These are phyloP conservation scores for Tiliacea aurago DNA, from an alignment of 2,888 invertebrate genomes.

Conservation along the genomic window DNA sequence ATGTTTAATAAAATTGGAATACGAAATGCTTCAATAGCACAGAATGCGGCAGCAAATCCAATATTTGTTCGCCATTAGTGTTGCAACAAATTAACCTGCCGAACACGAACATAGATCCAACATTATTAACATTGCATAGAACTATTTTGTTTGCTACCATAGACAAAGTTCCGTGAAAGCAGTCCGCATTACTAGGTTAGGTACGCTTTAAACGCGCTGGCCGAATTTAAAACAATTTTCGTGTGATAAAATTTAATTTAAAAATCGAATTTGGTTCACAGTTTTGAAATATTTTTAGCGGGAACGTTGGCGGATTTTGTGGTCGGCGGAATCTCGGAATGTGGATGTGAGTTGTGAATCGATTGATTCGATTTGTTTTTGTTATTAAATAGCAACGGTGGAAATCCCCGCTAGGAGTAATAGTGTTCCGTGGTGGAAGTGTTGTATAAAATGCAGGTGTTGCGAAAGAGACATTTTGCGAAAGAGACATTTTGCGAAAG, in stretches of 20 bases:
- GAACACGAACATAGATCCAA: conserved; percentile 47
- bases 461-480: too few species aligned
- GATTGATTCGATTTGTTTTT: conserved; percentile 14
- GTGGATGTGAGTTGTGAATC: conserved; percentile 23
- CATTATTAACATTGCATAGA: conserved; percentile 43
- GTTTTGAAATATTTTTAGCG: conserved; percentile 29
- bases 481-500: too few species aligned
- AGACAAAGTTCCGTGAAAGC: conserved; percentile 32
- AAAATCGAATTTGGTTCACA: conserved; percentile 43
- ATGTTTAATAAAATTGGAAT: conserved; percentile 58
- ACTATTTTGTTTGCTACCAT: conserved; percentile 45
- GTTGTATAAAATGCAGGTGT: conserved; percentile 6
- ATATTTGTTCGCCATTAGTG: conserved; percentile 66
- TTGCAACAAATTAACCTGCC: conserved; percentile 60
- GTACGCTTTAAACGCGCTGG: conserved; percentile 7
- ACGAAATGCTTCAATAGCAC: conserved; percentile 52
- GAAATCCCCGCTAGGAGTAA: not conserved
- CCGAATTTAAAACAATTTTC: conserved; percentile 33
- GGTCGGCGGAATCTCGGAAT: conserved; percentile 10
- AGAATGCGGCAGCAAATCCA: conserved; percentile 61
- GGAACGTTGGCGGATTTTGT: conserved; percentile 17
- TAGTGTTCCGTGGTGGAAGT: not conserved
- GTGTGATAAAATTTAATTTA: conserved; percentile 21
- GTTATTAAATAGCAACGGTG: conserved; percentile 21
- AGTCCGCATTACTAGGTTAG: conserved; percentile 17